Evolutionary conservation across 37 sponge, comb jelly and placozoan species (phyloP).

Genomic region (Geodia barretti): DNA sequence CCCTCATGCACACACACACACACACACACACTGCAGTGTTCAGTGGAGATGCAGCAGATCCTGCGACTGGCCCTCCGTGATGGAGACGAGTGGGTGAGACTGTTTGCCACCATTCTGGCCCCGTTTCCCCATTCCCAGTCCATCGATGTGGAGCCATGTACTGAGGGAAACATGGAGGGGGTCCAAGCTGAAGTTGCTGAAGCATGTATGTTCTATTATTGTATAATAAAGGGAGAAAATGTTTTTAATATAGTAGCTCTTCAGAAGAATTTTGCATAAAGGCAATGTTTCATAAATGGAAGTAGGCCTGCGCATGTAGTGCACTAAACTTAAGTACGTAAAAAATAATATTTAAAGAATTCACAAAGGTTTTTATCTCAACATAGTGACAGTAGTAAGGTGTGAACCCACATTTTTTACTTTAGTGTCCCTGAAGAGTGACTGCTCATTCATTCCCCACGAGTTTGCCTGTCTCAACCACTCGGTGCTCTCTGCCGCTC

Average conservation of each 20-base stretch:
- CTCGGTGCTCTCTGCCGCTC: constrained; percentile 17
- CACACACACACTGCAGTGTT: constrained; percentile 19
- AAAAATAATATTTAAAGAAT: no score
- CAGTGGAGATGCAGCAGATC: constrained; percentile 57
- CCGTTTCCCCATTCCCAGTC: constrained; percentile 53
- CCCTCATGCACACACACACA: no score
- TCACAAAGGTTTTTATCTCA: no score
- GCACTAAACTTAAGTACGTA: no score
- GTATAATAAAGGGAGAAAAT: no score
- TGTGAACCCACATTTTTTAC: no score
- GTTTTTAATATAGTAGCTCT: no score
- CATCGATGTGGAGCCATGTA: constrained; percentile 30
- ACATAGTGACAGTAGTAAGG: no score
- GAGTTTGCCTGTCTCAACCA: constrained; percentile 50
- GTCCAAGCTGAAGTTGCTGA: constrained; percentile 10
- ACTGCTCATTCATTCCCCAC: constrained; percentile 28
- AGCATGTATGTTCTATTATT: constrained; percentile 44
- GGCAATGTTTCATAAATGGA: no score
- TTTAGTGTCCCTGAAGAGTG: no score
- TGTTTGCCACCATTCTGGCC: constrained; percentile 53
- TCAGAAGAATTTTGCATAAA: no score
- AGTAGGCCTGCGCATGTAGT: no score
- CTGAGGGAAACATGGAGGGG: constrained; percentile 35
- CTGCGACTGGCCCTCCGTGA: constrained; percentile 42
- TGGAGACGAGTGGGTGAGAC: constrained; percentile 70